Evolutionary conservation across 1,140 invertebrate species (phyloP).

Genomic region (Epicauta chinensis): DNA sequence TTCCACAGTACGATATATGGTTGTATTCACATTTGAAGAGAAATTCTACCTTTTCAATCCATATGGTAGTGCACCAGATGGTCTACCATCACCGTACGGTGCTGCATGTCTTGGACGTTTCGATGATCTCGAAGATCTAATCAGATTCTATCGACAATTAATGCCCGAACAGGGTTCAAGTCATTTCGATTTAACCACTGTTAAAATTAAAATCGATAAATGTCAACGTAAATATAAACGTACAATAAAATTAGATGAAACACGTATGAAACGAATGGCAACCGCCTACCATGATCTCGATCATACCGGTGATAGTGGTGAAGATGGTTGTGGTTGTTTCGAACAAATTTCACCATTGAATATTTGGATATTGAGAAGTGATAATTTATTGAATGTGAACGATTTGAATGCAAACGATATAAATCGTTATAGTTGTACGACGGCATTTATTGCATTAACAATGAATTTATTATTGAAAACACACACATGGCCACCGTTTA

Average conservation of each 20-base stretch:
- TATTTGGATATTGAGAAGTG: constrained; percentile 38
- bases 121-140: constrained; percentile 36
- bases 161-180: constrained; percentile 26
- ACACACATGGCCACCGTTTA: constrained; percentile 43
- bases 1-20: constrained; percentile 24
- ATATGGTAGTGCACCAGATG: constrained; percentile 41
- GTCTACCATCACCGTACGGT: constrained; percentile 37
- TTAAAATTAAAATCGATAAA: constrained; percentile 12
- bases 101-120: constrained; percentile 35
- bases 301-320: constrained; percentile 6
- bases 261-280: too few species aligned
- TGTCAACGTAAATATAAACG: constrained; percentile 3
- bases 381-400: too few species aligned
- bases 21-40: constrained; percentile 38
- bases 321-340: constrained; percentile 19
- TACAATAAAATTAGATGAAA: neutral
- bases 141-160: constrained; percentile 35
- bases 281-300: too few species aligned
- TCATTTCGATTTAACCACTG: constrained; percentile 38
- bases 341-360: constrained; percentile 33
- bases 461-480: constrained; percentile 42
- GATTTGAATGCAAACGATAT: too few species aligned
- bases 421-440: constrained; percentile 37
- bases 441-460: constrained; percentile 40
- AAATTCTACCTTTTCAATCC: constrained; percentile 44